Conservation (phyloP, 1,140 invertebrate species). For the Calliphora vicina region DNA sequence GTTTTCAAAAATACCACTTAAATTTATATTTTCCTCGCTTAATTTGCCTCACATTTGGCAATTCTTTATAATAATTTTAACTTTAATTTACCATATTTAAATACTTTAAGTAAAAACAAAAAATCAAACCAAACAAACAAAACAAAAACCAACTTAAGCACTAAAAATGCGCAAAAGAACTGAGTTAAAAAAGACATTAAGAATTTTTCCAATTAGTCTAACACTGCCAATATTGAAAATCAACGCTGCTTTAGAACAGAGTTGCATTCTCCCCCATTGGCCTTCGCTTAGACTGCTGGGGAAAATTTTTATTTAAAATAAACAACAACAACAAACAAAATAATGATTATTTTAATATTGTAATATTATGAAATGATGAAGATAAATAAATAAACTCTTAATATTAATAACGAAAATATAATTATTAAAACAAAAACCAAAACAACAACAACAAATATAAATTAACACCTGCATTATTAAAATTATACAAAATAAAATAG, state of each 20-base stretch:
- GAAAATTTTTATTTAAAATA: background rate
- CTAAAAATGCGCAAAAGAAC: slow-evolving; percentile 34
- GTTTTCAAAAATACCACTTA: too few species aligned
- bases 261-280: background rate
- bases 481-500: slow-evolving; percentile 23
- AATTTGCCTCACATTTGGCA: too few species aligned
- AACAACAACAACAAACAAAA: too few species aligned
- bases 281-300: background rate
- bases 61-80: background rate
- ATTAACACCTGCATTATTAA: slow-evolving; percentile 1
- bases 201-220: background rate
- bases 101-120: background rate
- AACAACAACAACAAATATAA: slow-evolving; percentile 13
- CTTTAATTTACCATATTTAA: background rate
- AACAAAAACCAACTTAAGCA: slow-evolving; percentile 25
- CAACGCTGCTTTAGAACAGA: background rate
- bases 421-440: background rate
- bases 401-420: background rate
- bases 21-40: too few species aligned
- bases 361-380: too few species aligned
- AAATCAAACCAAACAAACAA: background rate
- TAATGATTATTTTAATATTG: too few species aligned
- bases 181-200: slow-evolving; percentile 21
- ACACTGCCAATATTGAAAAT: background rate
- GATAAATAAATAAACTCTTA: too few species aligned